phyloP scores from a whole-genome alignment of 1,140 invertebrate species.

The Anastrepha obliqua region DNA sequence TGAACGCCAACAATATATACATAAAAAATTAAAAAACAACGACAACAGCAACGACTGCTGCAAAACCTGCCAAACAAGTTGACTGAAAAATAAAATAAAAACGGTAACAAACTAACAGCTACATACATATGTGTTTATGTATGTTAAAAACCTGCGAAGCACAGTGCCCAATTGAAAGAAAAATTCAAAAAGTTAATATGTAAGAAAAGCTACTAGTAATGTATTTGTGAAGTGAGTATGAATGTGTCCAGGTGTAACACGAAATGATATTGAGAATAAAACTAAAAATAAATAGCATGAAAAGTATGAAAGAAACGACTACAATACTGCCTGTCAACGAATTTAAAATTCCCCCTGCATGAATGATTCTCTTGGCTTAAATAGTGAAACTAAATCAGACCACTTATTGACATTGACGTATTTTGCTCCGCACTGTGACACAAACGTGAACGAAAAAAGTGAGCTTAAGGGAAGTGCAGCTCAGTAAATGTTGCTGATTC shows the following conservation, averaged over 20 bases:
- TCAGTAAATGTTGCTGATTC: neutral
- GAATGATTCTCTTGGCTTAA: no score
- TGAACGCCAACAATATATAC: slow-evolving; percentile 7
- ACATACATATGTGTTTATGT: no score
- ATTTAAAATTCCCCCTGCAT: neutral
- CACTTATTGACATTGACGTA: neutral
- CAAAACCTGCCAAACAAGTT: slow-evolving; percentile 50
- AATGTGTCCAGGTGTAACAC: neutral
- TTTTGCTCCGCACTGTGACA: neutral
- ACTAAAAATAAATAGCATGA: slow-evolving; percentile 12
- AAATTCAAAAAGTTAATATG: slow-evolving; percentile 20
- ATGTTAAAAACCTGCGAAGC: slow-evolving; percentile 14
- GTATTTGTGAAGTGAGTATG: neutral
- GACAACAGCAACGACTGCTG: slow-evolving; percentile 37
- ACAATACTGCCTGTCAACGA: neutral
- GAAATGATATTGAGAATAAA: slow-evolving; percentile 5
- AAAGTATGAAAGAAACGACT: neutral
- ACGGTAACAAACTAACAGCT: neutral
- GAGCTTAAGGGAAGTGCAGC: neutral
- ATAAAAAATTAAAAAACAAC: slow-evolving; percentile 50
- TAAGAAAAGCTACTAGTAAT: no score
- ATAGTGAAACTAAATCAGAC: neutral
- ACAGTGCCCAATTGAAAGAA: neutral
- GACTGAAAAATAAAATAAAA: slow-evolving; percentile 38
- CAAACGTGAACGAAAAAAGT: neutral